phyloP scores from a whole-genome alignment of 2,113 vertebrate species.

The Onychorhynchus coronatus region DNA sequence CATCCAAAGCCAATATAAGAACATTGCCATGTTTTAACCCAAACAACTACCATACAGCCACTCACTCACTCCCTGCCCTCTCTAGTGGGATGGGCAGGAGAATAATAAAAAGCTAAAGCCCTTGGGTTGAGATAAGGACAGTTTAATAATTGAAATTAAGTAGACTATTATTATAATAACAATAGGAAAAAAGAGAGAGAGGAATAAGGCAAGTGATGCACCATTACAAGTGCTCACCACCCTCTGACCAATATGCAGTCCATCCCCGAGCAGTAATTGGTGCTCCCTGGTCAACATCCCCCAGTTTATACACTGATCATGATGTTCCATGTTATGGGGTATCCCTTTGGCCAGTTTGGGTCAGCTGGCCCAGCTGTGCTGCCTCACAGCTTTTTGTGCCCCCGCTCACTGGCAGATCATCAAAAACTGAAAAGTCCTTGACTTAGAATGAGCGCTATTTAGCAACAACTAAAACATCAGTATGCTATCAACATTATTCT shows the following conservation, averaged over 20 bases:
- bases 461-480: not conserved
- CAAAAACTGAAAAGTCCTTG: not conserved
- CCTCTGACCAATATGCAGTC: not conserved
- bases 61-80: not conserved
- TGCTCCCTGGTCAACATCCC: not conserved
- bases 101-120: not conserved
- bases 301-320: not conserved
- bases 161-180: not conserved
- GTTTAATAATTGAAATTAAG: not conserved
- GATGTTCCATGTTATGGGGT: not conserved
- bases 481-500: not conserved
- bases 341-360: not conserved
- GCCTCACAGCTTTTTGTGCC: not conserved
- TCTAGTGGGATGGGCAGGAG: not conserved
- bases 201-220: not conserved
- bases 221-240: not conserved
- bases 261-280: not conserved
- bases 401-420: not conserved
- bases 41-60: not conserved
- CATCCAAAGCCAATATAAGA: not conserved
- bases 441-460: not conserved
- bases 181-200: not conserved
- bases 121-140: not conserved
- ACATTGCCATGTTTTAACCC: not conserved
- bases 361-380: not conserved